Conservation (phyloP, 2,113 vertebrate genomes). For the Oxyura jamaicensis region DNA sequence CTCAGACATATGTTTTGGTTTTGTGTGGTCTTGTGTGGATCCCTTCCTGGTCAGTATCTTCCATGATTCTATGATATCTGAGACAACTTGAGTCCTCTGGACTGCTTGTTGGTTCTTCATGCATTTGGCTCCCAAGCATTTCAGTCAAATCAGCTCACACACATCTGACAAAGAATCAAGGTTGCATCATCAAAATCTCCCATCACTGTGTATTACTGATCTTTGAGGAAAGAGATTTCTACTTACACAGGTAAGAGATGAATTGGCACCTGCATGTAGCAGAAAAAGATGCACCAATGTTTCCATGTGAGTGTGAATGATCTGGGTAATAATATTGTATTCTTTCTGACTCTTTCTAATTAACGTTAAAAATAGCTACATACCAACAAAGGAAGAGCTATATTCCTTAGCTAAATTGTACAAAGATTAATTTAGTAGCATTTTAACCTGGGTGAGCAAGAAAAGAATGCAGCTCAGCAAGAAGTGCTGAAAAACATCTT, state of each 20-base stretch:
- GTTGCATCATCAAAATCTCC: neutral
- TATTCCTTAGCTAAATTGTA: neutral
- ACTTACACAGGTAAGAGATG: neutral
- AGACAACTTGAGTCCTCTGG: neutral
- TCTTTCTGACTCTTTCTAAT: neutral
- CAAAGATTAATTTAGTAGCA: neutral
- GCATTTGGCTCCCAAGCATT: accelerated
- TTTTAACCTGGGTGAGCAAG: neutral
- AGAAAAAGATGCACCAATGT: neutral
- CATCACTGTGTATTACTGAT: accelerated
- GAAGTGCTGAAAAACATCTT: constrained; percentile 33
- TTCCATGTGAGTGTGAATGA: neutral
- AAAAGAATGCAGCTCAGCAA: constrained; percentile 26
- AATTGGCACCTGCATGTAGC: neutral
- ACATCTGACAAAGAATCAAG: neutral
- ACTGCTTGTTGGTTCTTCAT: neutral
- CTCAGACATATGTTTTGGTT: neutral
- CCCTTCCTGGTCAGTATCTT: neutral
- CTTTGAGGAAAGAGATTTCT: neutral
- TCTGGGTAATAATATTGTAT: neutral
- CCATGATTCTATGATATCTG: no score
- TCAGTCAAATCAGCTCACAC: neutral
- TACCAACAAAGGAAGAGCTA: neutral
- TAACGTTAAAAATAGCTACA: neutral
- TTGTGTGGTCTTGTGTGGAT: neutral